Base-by-base conservation (phyloP, 2,113 vertebrate species). In the Oreotragus oreotragus region DNA sequence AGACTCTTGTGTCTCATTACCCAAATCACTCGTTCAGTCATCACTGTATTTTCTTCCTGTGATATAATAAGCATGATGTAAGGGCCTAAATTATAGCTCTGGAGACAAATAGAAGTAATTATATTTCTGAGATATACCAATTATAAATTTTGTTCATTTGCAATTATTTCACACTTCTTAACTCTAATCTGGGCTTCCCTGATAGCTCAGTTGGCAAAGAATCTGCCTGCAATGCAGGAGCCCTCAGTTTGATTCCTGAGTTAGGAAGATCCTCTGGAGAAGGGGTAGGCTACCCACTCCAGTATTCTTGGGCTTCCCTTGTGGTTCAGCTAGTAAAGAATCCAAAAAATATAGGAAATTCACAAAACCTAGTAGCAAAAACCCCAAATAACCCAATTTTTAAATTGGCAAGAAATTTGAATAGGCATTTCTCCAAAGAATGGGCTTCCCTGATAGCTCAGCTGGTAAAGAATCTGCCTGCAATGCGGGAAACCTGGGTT, bases 101-200 rank as follows among this genome's bases (percentile, higher is more conserved):
- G 49, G 43, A 85, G 47, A 4, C 47, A 92, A 85, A 11, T 39
- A 53, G 88, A 84, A 85, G 39, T 58, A 33, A 96, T 28, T 86
- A 45, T 90, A 27, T 53, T 80, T 70, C 57, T 86, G 19, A 55
- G 14, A 77, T 43, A 45, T 1, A 30, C 2, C 25, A 70, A 4
- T 49, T n/a, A 62, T 3, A 80, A 90, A 5, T 27, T 84, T 19
- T 94, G 47, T 53, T 13, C 86, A 84, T 76, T 45, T 53, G 25
- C 33, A 86, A 90, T 51, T 76, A 70, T 12, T 58, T 84, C 55
- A 55, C 15, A 70, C 51, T 16, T 84, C 47, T 81, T 47, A 84
- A 30, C 13, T 90, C 39, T 51, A 81, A 16, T 47, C 7, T 91
- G 9, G 16, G 9, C 19, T 36, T 36, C 9, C n/a, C 64, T 21